These are phyloP conservation scores for Notiomystis cincta DNA, from an alignment of 2,113 vertebrate genomes.

Conservation along the genomic window DNA sequence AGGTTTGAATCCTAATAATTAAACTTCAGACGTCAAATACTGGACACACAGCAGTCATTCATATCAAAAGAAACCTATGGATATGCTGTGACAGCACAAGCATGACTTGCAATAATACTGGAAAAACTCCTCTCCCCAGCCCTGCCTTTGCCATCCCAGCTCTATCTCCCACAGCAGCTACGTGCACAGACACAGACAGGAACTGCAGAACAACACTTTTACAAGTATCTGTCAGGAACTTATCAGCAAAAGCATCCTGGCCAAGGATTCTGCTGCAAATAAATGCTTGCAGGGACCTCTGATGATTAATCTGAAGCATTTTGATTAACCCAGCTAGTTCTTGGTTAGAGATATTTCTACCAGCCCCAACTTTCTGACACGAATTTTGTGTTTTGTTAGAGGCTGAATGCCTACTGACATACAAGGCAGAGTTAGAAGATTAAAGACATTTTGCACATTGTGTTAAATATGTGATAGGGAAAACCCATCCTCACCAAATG, in stretches of 20 bases:
- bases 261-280: not conserved
- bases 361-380: not conserved
- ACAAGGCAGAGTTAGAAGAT: not conserved
- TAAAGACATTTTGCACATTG: not conserved
- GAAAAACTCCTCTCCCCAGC: not conserved
- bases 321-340: not conserved
- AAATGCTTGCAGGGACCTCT: not conserved
- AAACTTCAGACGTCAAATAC: not conserved
- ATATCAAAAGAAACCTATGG: not conserved
- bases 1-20: not conserved
- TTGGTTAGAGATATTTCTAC: not conserved
- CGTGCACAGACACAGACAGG: not conserved
- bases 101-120: not conserved
- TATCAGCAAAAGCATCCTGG: not conserved
- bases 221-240: not conserved
- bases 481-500: not conserved
- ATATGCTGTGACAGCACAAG: not conserved
- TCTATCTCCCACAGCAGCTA: not conserved
- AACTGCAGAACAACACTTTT: not conserved
- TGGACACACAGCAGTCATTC: not conserved
- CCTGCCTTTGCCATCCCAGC: not conserved
- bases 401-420: not conserved
- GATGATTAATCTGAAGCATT: not conserved
- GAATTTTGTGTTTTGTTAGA: not conserved
- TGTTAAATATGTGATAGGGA: not conserved